Base-by-base conservation (phyloP, 2,888 invertebrate genomes). In the Mactromeris polynyma region DNA sequence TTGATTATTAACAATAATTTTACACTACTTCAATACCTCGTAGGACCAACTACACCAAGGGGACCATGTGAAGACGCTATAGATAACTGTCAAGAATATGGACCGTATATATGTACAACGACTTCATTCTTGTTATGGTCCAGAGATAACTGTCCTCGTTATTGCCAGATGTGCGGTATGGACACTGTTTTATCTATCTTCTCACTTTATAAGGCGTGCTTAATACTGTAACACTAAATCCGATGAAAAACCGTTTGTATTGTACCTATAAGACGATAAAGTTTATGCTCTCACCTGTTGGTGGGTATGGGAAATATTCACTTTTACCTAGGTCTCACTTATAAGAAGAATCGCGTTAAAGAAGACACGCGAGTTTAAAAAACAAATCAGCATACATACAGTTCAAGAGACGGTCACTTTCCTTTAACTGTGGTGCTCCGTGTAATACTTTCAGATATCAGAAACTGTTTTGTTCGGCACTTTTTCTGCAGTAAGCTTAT, bases 71-170 rank as follows among this genome's bases (percentile, higher is more conserved):
- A 73, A 19, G 73, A 73, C 36, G 2, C 17, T 7, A 33, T 73
- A 9, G 73, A 73, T 73, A 73, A 73, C 21, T 73, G 73, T 36
- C 1, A 73, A 9, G 73, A 73, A 73, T 73, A 73, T 73, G 73
- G 73, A 73, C 36, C 73, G 7, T 73, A 7, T 33, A 36, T 73
- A 36, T 73, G 73, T 36, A 73, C 36, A 14, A 73, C 73, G 2
- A 33, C 73, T 19, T 36, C 73, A 33, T 73, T 73, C 36, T 14
- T 73, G 17, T 11, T 73, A 33, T 73, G 73, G 73, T 11, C 73
- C 11, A 73, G 73, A 33, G 73, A 73, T 17, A 73, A 73, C 36
- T 73, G 73, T 73, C 73, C 73, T 17, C 31, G 73, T 7, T 73
- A 73, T 33, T 73, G 73, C 26, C 73, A 73, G 11, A 19, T 73